These are phyloP conservation scores for Trachops cirrhosus DNA, from an alignment of 2,797 vertebrate genomes.

Conservation along the genomic window DNA sequence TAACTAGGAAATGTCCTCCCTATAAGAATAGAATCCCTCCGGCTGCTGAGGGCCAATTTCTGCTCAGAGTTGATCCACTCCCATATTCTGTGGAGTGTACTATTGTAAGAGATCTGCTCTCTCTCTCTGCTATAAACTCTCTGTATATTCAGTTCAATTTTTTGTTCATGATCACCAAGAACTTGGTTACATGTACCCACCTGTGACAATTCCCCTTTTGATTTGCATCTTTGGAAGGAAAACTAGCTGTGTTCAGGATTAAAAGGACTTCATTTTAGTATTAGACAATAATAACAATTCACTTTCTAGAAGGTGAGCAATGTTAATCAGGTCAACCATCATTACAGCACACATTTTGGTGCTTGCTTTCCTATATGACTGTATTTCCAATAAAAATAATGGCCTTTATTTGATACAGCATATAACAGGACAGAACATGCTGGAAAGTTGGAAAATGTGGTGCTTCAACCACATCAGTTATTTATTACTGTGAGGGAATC, in stretches of 20 bases:
- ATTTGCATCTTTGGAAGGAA: constrained; percentile 10
- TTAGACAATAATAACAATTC: neutral
- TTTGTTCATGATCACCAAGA: neutral
- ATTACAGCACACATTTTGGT: neutral
- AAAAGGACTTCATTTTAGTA: constrained; percentile 15
- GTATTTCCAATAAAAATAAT: constrained; percentile 16
- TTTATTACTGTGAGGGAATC: constrained; percentile 22
- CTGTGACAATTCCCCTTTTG: neutral
- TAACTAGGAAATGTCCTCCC: neutral
- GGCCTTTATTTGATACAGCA: neutral
- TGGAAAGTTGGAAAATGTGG: neutral
- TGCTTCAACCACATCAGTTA: neutral
- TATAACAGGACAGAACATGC: neutral
- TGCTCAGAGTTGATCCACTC: neutral
- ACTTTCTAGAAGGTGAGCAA: neutral
- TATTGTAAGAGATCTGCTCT: neutral
- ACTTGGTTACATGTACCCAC: neutral
- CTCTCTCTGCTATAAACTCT: neutral
- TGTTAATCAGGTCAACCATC: neutral
- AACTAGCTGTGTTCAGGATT: neutral
- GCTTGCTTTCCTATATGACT: neutral
- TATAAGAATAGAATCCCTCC: neutral
- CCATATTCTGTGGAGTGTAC: neutral
- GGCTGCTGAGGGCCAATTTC: neutral
- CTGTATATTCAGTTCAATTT: neutral